phyloP scores from a whole-genome alignment of 2,113 vertebrate species.

The Muntiacus muntjak region DNA sequence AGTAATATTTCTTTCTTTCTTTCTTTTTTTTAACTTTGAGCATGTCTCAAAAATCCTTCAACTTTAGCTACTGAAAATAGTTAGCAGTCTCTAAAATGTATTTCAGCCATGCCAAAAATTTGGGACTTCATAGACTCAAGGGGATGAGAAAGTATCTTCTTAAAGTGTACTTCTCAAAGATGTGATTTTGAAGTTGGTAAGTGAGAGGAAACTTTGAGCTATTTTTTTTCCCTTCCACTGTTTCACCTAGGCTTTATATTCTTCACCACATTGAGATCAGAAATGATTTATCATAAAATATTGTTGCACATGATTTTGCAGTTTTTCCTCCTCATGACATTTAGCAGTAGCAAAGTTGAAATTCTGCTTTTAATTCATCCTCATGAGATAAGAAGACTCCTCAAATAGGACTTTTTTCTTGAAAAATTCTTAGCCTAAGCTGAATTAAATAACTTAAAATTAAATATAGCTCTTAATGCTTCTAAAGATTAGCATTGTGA shows the following conservation, averaged over 20 bases:
- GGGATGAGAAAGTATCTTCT: not conserved
- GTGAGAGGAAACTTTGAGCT: not conserved
- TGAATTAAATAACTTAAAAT: slow-evolving; percentile 71
- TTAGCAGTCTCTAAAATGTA: not conserved
- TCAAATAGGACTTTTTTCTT: slow-evolving; percentile 38
- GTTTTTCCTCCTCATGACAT: slow-evolving; percentile 33
- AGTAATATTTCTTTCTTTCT: not conserved
- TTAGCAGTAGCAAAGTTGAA: slow-evolving; percentile 45
- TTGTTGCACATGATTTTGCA: not conserved
- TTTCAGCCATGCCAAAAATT: not conserved
- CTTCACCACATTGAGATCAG: not conserved
- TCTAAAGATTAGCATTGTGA: slow-evolving; percentile 66
- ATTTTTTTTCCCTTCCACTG: not conserved
- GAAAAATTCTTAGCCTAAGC: slow-evolving; percentile 39
- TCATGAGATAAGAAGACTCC: slow-evolving; percentile 8
- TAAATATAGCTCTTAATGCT: slow-evolving; percentile 69
- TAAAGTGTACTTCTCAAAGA: not conserved
- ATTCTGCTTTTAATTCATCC: slow-evolving; percentile 54
- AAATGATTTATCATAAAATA: slow-evolving; percentile 10
- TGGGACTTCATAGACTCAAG: not conserved
- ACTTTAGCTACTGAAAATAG: not conserved
- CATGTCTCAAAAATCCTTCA: not conserved
- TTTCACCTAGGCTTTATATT: not conserved
- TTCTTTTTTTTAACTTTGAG: not conserved
- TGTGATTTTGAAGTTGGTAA: not conserved